These are phyloP conservation scores for Lepidochrysops patricia DNA, from an alignment of 2,888 invertebrate species.

Conservation along the genomic window DNA sequence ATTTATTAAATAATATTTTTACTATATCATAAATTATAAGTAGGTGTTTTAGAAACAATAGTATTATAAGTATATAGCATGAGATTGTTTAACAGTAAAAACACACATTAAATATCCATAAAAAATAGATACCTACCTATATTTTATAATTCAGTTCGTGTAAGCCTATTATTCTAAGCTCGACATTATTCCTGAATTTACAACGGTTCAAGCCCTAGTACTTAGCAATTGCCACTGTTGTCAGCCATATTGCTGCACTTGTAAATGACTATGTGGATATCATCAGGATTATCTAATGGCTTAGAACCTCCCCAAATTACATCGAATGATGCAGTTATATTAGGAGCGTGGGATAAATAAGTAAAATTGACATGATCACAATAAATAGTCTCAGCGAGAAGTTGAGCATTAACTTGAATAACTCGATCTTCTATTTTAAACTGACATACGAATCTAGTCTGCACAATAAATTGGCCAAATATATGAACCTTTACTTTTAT, in stretches of 20 bases:
- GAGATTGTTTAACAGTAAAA: too few relatives aligned
- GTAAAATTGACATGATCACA: constrained; percentile 95
- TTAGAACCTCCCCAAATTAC: constrained; percentile 97
- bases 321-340: constrained; percentile 95
- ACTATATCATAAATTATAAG: too few relatives aligned
- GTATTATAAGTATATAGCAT: too few relatives aligned
- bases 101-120: too few relatives aligned
- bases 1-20: too few relatives aligned
- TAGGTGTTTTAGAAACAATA: too few relatives aligned
- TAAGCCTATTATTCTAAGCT: too few relatives aligned
- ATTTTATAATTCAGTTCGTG: too few relatives aligned
- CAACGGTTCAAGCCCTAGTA: too few relatives aligned
- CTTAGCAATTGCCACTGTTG: constrained; percentile 97
- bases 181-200: too few relatives aligned
- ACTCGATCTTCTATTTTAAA: constrained; percentile 96
- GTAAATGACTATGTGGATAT: constrained; percentile 95
- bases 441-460: constrained; percentile 94
- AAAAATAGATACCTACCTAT: too few relatives aligned
- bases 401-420: constrained; percentile 91
- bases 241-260: constrained; percentile 97
- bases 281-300: constrained; percentile 95
- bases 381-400: constrained; percentile 93
- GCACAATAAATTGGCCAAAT: constrained; percentile 95
- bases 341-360: constrained; percentile 92
- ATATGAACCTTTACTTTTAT: constrained; percentile 95